phyloP scores from a whole-genome alignment of 2,888 invertebrate species.

The Eulithis testata region DNA sequence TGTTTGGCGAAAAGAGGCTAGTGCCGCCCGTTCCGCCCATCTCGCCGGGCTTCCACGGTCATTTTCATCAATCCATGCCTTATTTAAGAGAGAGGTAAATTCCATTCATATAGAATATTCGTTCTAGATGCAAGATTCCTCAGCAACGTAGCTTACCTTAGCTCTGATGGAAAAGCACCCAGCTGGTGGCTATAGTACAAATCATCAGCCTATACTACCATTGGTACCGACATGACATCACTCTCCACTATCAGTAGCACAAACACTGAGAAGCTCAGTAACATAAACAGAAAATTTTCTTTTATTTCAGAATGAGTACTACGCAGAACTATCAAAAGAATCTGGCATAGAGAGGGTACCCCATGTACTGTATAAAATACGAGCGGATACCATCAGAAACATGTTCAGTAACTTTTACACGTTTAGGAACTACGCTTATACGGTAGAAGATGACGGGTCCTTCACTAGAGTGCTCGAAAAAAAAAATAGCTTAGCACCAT shows the following conservation, averaged over 20 bases:
- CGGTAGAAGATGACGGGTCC: slow-evolving; percentile 63
- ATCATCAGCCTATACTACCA: no score
- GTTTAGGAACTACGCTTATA: slow-evolving; percentile 69
- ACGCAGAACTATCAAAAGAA: slow-evolving; percentile 65
- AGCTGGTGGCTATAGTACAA: no score
- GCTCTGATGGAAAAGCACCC: no score
- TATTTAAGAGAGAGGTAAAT: slow-evolving; percentile 67
- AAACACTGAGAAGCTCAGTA: no score
- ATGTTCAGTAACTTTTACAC: slow-evolving; percentile 69
- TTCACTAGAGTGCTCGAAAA: slow-evolving; percentile 59
- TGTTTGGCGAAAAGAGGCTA: slow-evolving; percentile 65
- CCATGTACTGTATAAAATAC: slow-evolving; percentile 75
- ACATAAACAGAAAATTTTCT: no score
- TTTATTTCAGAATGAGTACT: slow-evolving; percentile 69
- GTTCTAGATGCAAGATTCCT: no score
- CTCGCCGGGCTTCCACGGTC: slow-evolving; percentile 57
- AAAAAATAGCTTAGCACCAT: slow-evolving; percentile 39
- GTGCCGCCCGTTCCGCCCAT: slow-evolving; percentile 48
- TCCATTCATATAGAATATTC: no score
- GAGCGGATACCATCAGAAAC: slow-evolving; percentile 56
- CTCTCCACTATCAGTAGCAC: no score
- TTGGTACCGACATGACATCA: no score
- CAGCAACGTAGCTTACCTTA: no score
- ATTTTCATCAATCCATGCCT: slow-evolving; percentile 57
- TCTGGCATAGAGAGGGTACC: slow-evolving; percentile 74